Evolutionary conservation across 1,140 invertebrate genomes (phyloP), one percentile per base, ranked within the genome.

Genomic region (Orussus abietinus): DNA sequence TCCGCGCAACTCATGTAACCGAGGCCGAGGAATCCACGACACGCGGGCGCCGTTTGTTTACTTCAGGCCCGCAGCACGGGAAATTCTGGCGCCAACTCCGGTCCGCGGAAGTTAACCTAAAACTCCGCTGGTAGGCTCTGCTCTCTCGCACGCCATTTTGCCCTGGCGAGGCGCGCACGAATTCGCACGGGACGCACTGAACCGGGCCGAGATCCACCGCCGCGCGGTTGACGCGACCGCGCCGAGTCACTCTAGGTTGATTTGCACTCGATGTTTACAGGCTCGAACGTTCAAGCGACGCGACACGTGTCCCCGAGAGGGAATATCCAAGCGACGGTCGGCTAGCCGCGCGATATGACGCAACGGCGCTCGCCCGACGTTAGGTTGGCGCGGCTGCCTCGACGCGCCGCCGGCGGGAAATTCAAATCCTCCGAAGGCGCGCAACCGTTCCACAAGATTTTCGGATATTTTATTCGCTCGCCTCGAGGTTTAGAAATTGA

Each of bases 81-180:
- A n/a, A n/a, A n/a, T n/a, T n/a, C n/a, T n/a, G n/a, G n/a, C n/a
- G n/a, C n/a, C n/a, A n/a, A n/a, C n/a, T n/a, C n/a, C n/a, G n/a
- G n/a, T n/a, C 47, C 39, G 45, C 39, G 38, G 4, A 49, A 46
- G 42, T 57, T 61, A 64, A 64, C 59, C 61, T 61, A 62, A 53
- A 62, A 64, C 20, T 41, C 45, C 33, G 31, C 46, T n/a, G 26
- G 38, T 43, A 29, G 31, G 37, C 43, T 53, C n/a, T n/a, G n/a
- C n/a, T n/a, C n/a, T n/a, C n/a, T n/a, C n/a, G n/a, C 51, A 58
- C 62, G 60, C 60, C 62, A 66, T 58, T 58, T 64, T 64, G 60
- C 62, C 52, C 54, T 44, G 55, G 49, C 48, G 56, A 63, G n/a
- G 59, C 49, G 45, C 44, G 46, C 45, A 44, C 53, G 43, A 41